A percentile compares a stretch with the other conserved stretches of the same genome.
Conservation (phyloP, 2,888 invertebrate species). For the Timandra comae region DNA sequence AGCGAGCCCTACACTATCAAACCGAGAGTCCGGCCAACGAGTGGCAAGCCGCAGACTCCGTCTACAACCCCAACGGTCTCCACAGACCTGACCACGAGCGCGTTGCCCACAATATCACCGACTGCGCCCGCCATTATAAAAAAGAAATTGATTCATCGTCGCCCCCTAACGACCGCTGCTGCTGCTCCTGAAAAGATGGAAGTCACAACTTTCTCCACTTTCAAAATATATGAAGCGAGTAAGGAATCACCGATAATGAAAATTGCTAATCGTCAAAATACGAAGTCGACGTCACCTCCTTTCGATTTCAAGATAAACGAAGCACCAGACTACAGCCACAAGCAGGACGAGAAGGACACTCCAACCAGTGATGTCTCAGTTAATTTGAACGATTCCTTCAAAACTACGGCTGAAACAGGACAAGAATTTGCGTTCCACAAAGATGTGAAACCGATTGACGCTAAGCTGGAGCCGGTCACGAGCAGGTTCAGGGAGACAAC, state of each 20-base stretch:
- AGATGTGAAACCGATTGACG: slow-evolving; percentile 62
- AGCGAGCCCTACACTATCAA: slow-evolving; percentile 57
- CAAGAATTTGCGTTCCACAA: slow-evolving; percentile 65
- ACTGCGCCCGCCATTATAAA: slow-evolving; percentile 61
- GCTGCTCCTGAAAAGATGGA: slow-evolving; percentile 42
- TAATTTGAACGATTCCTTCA: slow-evolving; percentile 47
- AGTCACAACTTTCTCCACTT: slow-evolving; percentile 47
- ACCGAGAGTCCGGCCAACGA: slow-evolving; percentile 52
- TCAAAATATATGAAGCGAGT: slow-evolving; percentile 38
- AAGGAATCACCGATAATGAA: slow-evolving; percentile 73
- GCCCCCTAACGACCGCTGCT: slow-evolving; percentile 45
- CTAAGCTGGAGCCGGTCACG: slow-evolving; percentile 45
- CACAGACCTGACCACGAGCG: slow-evolving; percentile 65
- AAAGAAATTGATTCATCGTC: slow-evolving; percentile 57
- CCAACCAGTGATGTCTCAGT: slow-evolving; percentile 70
- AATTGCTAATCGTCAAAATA: slow-evolving; percentile 55
- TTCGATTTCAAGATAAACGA: slow-evolving; percentile 48
- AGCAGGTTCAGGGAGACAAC: slow-evolving; percentile 39
- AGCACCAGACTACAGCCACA: slow-evolving; percentile 63
- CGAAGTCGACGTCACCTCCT: slow-evolving; percentile 35
- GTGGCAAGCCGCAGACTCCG: slow-evolving; percentile 41
- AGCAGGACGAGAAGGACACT: slow-evolving; percentile 72
- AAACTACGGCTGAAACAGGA: slow-evolving; percentile 37
- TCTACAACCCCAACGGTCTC: slow-evolving; percentile 63
- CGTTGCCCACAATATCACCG: slow-evolving; percentile 62